These are phyloP conservation scores for Ceyx margarethae DNA, from an alignment of 2,113 vertebrate species.

Conservation along the genomic window DNA sequence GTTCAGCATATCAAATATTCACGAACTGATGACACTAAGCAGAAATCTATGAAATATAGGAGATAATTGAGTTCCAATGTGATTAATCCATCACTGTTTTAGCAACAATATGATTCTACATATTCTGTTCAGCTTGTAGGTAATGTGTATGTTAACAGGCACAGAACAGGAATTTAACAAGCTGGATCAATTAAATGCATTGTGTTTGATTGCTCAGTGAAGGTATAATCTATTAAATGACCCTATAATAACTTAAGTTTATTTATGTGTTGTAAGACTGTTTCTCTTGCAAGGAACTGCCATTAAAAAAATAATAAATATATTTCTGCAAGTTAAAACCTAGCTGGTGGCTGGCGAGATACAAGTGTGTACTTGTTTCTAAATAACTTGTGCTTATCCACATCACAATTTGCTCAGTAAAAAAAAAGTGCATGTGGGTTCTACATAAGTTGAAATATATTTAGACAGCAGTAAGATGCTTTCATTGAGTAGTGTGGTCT, in stretches of 20 bases:
- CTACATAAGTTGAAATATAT: no score
- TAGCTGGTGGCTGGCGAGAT: not conserved
- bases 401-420: no score
- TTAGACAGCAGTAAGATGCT: no score
- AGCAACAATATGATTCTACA: conserved; percentile 20
- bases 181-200: not conserved
- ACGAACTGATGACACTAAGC: conserved; percentile 72
- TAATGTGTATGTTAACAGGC: not conserved
- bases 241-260: not conserved
- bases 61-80: conserved; percentile 57
- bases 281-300: not conserved
- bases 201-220: not conserved
- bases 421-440: no score
- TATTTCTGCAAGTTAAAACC: not conserved
- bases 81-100: conserved; percentile 50
- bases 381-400: no score
- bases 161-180: not conserved
- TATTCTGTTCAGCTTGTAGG: not conserved
- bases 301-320: not conserved
- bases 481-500: no score
- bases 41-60: conserved; percentile 63
- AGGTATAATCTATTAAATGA: not conserved
- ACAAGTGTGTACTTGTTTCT: no score
- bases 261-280: not conserved
- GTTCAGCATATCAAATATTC: conserved; percentile 75